phyloP scores from a whole-genome alignment of 2,888 invertebrate species.

The Xestia ashworthii region DNA sequence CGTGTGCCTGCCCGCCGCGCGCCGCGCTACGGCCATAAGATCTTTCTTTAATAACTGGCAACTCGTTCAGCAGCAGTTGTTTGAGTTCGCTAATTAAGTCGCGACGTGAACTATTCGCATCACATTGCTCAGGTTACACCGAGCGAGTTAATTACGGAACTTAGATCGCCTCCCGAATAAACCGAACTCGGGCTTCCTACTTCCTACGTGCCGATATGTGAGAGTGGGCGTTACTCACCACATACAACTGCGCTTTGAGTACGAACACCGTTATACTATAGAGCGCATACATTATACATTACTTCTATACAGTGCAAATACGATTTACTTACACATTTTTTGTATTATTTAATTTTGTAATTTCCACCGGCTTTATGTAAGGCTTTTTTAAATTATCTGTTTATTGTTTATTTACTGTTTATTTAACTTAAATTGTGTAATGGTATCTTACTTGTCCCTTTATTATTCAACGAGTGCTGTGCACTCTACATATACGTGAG shows the following conservation, averaged over 20 bases:
- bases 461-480: too few species aligned
- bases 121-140: constrained; percentile 45
- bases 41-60: not conserved
- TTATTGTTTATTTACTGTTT: too few species aligned
- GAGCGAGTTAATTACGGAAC: constrained; percentile 54
- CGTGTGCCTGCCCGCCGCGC: not conserved
- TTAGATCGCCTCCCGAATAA: constrained; percentile 40
- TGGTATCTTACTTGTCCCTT: too few species aligned
- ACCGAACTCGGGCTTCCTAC: constrained; percentile 27
- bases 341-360: too few species aligned
- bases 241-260: not conserved
- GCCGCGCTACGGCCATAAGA: not conserved
- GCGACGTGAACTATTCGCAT: constrained; percentile 42
- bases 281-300: not conserved
- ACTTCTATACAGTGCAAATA: too few species aligned
- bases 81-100: constrained; percentile 32
- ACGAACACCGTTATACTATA: not conserved
- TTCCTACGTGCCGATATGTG: constrained; percentile 40
- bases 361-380: too few species aligned
- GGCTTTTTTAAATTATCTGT: too few species aligned
- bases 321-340: too few species aligned
- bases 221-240: constrained; percentile 32
- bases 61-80: constrained; percentile 3
- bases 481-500: too few species aligned
- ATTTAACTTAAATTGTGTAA: too few species aligned